phyloP scores from a whole-genome alignment of 2,888 invertebrate genomes.

The Syrista parreyssii region DNA sequence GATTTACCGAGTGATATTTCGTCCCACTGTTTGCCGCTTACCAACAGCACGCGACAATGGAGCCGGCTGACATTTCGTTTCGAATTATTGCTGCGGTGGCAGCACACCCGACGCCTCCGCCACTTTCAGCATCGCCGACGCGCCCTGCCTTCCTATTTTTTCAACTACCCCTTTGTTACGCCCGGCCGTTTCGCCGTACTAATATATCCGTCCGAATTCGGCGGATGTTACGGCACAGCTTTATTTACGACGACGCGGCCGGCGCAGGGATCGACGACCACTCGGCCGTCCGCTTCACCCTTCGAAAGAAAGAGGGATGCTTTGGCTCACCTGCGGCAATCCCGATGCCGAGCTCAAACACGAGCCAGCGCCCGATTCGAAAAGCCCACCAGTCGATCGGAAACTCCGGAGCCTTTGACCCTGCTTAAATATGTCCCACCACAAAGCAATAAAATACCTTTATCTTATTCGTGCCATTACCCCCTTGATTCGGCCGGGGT shows the following conservation, averaged over 20 bases:
- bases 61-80: slow-evolving; percentile 63
- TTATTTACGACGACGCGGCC: too few species aligned
- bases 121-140: slow-evolving; percentile 23
- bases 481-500: slow-evolving; percentile 59
- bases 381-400: too few species aligned
- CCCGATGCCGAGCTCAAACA: too few species aligned
- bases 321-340: too few species aligned
- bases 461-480: slow-evolving; percentile 64
- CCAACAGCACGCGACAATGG: slow-evolving; percentile 57
- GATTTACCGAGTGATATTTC: slow-evolving; percentile 62
- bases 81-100: slow-evolving; percentile 48
- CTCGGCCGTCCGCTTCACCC: too few species aligned
- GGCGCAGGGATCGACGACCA: too few species aligned
- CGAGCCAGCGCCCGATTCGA: too few species aligned
- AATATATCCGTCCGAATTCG: too few species aligned
- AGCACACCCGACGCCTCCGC: slow-evolving; percentile 3
- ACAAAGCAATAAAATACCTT: slow-evolving; percentile 64
- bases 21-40: slow-evolving; percentile 44
- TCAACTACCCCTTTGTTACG: slow-evolving; percentile 12
- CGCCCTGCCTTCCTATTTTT: slow-evolving; percentile 37
- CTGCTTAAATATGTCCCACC: slow-evolving; percentile 55
- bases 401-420: slow-evolving; percentile 34
- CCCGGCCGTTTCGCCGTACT: not conserved
- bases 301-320: too few species aligned
- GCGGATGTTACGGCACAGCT: too few species aligned